phyloP scores from a whole-genome alignment of 1,140 invertebrate species.

The Globodera ellingtonae region DNA sequence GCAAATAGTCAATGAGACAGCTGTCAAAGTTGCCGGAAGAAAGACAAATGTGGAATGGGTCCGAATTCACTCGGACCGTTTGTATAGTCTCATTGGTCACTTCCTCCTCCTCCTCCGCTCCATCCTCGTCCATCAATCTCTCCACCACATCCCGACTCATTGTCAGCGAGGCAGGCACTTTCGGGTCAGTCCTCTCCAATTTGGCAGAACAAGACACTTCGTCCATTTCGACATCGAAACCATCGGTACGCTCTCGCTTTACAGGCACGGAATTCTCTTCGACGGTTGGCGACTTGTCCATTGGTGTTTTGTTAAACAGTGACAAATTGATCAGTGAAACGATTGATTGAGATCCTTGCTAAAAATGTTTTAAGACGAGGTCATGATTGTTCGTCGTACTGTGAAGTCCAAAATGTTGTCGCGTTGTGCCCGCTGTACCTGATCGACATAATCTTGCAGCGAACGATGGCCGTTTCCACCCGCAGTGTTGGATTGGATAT shows the following conservation, averaged over 20 bases:
- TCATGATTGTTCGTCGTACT: conserved; percentile 6
- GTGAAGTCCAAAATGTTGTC: conserved; percentile 50
- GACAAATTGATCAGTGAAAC: conserved; percentile 56
- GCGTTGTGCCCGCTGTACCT: conserved; percentile 50
- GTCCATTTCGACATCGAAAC: background rate
- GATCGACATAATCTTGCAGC: conserved; percentile 58
- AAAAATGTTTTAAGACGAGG: conserved; percentile 3
- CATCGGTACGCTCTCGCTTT: background rate
- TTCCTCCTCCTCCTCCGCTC: conserved; percentile 37
- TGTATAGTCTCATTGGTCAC: conserved; percentile 27
- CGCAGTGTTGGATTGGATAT: conserved; percentile 10
- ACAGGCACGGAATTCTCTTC: background rate
- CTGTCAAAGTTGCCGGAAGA: conserved; percentile 55
- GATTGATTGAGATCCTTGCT: conserved; percentile 59
- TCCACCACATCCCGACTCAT: background rate
- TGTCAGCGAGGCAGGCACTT: background rate
- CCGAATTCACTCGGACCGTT: conserved; percentile 53
- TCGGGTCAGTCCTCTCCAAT: conserved; percentile 13
- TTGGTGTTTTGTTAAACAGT: conserved; percentile 27
- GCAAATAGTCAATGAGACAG: conserved; percentile 55
- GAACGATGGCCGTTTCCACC: conserved; percentile 52
- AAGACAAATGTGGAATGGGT: conserved; percentile 56
- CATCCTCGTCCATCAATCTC: conserved; percentile 9
- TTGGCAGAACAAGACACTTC: background rate
- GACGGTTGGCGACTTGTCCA: conserved; percentile 5